phyloP scores from a whole-genome alignment of 1,140 invertebrate species.

The Temnothorax longispinosus region DNA sequence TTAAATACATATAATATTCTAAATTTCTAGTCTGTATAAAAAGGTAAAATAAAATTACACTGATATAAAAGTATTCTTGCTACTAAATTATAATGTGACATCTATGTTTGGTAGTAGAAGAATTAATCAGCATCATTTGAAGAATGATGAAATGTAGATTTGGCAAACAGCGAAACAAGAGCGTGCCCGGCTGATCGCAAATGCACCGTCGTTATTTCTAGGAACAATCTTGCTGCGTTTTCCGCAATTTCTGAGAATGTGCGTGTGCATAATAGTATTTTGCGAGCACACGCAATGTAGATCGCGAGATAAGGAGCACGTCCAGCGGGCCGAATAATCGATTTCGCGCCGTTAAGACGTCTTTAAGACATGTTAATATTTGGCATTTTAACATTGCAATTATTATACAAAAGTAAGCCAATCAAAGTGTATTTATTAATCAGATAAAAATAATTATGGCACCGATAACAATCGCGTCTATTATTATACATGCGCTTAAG shows the following conservation, averaged over 20 bases:
- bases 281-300: constrained; percentile 37
- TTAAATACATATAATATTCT: no score
- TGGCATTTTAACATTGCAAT: constrained; percentile 5
- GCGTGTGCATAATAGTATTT: constrained; percentile 52
- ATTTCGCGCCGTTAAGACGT: constrained; percentile 40
- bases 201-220: constrained; percentile 19
- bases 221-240: constrained; percentile 12
- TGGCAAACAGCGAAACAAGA: background rate
- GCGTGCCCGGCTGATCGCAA: background rate
- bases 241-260: constrained; percentile 38
- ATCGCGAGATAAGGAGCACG: constrained; percentile 34
- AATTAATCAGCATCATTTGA: background rate
- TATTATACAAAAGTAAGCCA: background rate
- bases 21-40: no score
- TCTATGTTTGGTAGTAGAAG: background rate
- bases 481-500: background rate
- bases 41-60: no score
- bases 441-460: constrained; percentile 34
- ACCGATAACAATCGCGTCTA: background rate
- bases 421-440: constrained; percentile 1
- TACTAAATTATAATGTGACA: background rate
- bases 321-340: constrained; percentile 39
- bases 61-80: background rate
- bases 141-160: background rate
- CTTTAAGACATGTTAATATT: constrained; percentile 40